These are phyloP conservation scores for Tretioscincus oriximinensis DNA, from an alignment of 2,113 vertebrate species.

Conservation along the genomic window DNA sequence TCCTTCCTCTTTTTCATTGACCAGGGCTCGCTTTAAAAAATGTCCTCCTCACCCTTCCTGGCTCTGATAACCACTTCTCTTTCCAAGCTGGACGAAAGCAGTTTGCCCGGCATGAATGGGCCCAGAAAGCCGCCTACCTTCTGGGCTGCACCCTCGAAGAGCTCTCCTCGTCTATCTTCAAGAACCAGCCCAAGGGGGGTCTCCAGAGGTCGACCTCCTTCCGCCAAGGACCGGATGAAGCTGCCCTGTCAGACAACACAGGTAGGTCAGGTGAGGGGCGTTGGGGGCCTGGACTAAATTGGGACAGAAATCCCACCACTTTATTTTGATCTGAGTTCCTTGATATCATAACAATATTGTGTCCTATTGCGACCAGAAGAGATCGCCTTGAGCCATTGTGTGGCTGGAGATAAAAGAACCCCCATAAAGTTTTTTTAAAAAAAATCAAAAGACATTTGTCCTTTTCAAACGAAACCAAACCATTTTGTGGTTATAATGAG, in stretches of 20 bases:
- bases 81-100: slow-evolving; percentile 70
- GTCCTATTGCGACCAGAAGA: no score
- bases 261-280: slow-evolving; percentile 28
- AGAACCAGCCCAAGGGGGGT: slow-evolving; percentile 86
- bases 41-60: background rate
- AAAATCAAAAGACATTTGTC: no score
- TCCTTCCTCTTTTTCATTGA: no score
- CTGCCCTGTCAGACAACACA: slow-evolving; percentile 53
- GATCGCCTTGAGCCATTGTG: no score
- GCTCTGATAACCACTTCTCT: background rate
- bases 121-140: slow-evolving; percentile 95
- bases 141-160: slow-evolving; percentile 90
- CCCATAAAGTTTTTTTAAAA: no score
- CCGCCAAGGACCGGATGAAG: slow-evolving; percentile 83
- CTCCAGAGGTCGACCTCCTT: slow-evolving; percentile 91
- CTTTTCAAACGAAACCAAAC: no score
- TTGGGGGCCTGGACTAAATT: background rate
- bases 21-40: background rate
- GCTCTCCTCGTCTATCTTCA: slow-evolving; percentile 93
- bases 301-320: no score
- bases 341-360: no score
- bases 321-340: no score
- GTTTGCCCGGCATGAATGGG: slow-evolving; percentile 97
- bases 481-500: no score
- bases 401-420: no score